Conservation (phyloP, 2,888 invertebrate species). For the Ctena decussata region DNA sequence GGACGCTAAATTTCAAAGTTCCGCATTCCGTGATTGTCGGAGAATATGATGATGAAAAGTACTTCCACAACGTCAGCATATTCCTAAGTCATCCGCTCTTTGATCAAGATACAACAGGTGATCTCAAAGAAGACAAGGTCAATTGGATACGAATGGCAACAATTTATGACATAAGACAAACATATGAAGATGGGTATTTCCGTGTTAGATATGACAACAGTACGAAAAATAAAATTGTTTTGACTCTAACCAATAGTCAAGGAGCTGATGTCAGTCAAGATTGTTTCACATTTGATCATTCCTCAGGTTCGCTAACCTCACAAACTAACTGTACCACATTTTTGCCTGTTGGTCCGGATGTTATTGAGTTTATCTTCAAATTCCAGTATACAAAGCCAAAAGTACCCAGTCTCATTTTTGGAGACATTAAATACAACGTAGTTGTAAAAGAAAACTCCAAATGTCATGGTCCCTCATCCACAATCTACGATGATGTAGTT, state of each 20-base stretch:
- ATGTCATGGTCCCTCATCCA: conserved; percentile 50
- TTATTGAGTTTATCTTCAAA: conserved; percentile 58
- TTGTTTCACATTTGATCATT: conserved; percentile 69
- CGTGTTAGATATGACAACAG: conserved; percentile 66
- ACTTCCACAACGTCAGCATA: conserved; percentile 78
- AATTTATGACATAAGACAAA: conserved; percentile 58
- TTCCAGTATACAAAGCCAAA: conserved; percentile 71
- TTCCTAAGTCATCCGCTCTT: conserved; percentile 76
- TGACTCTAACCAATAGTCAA: conserved; percentile 56
- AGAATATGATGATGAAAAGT: conserved; percentile 75
- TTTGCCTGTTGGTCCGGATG: not conserved
- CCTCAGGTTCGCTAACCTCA: conserved; percentile 37
- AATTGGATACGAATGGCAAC: conserved; percentile 73
- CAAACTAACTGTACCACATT: not conserved
- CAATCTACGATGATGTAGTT: conserved; percentile 41
- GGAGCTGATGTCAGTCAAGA: conserved; percentile 48
- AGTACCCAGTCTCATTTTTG: conserved; percentile 71
- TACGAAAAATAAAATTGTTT: conserved; percentile 52
- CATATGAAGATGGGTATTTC: conserved; percentile 44
- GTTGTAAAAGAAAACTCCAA: conserved; percentile 42
- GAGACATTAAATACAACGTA: conserved; percentile 78
- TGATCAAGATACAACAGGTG: conserved; percentile 40
- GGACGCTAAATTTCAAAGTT: conserved; percentile 74
- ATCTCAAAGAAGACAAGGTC: conserved; percentile 6
- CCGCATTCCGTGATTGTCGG: conserved; percentile 74